These are phyloP conservation scores for Synergus laeviventris DNA, from an alignment of 2,888 invertebrate species.

Conservation along the genomic window DNA sequence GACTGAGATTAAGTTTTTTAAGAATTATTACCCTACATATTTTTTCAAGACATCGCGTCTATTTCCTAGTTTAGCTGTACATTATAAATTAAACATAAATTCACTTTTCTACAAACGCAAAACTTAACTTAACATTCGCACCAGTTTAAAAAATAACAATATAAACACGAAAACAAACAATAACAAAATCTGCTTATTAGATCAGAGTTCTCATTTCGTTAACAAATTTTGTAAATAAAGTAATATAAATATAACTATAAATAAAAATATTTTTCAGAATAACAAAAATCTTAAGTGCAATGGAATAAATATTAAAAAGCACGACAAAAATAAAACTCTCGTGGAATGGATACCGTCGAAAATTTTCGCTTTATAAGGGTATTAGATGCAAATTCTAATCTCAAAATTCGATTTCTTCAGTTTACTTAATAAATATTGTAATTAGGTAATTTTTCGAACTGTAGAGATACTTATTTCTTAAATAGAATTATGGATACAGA, in stretches of 20 bases:
- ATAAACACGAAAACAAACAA: slow-evolving; percentile 35
- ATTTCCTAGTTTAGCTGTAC: slow-evolving; percentile 25
- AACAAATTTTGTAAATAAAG: background rate
- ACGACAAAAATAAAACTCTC: slow-evolving; percentile 22
- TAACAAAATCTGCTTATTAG: background rate
- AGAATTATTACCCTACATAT: background rate
- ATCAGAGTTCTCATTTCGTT: background rate
- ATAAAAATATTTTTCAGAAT: background rate
- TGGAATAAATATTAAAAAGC: slow-evolving; percentile 9
- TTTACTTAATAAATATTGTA: no score
- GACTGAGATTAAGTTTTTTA: background rate
- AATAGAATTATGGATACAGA: no score
- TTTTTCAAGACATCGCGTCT: slow-evolving; percentile 17
- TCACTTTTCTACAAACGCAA: slow-evolving; percentile 10
- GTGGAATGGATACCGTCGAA: slow-evolving; percentile 30
- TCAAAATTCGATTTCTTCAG: no score
- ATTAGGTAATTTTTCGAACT: no score
- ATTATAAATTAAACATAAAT: background rate
- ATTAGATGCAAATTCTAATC: no score
- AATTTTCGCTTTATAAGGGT: background rate
- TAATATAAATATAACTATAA: background rate
- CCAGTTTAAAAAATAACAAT: slow-evolving; percentile 34
- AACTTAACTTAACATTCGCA: slow-evolving; percentile 15
- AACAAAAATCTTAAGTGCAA: background rate
- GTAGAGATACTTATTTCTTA: no score